Evolutionary conservation across 1,140 invertebrate genomes (phyloP), one percentile per base, ranked within the genome.

Genomic region (Oreohelix idahoensis): DNA sequence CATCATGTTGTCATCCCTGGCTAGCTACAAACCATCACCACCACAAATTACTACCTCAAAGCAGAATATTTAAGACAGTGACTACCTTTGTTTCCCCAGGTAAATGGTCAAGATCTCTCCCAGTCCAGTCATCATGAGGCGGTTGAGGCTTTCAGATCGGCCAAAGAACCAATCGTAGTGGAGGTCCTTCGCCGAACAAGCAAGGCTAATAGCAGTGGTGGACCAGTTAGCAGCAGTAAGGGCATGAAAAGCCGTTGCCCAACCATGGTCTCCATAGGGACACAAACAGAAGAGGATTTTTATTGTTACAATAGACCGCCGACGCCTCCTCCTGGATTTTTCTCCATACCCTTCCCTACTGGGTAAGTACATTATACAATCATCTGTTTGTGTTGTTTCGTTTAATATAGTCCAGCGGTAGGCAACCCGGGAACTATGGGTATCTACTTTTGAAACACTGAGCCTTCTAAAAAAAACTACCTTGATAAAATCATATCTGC

Each of bases 71-170:
- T n/a, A n/a, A n/a, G n/a, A n/a, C n/a, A n/a, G n/a, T n/a, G n/a
- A 45, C 42, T 45, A 8, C 15, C 42, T 45, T 58, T 20, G 1
- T 10, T 58, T n/a, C 10, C 20, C 17, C 91, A 96, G 95, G 94
- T 96, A 83, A 96, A 96, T 93, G 95, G 95, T 79, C 94, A 94
- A 87, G 95, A 96, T 91, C 93, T 96, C 83, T 95, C 95, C 85
- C 90, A 92, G 53, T 90, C 92, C 20, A 94, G 94, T 87, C 95
- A 95, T 91, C 94, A 95, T 89, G 95, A 96, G 89, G 95, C 95
- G 51, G 95, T 96, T 82, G 94, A 94, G 88, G 95, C 94, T 86
- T 96, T 96, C 92, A 94, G 95, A 85, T 94, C 94, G 84, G 95
- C 95, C 23, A 93, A 95, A 86, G 95, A 96, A 89, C 95, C 95